Conservation (phyloP, 2,113 vertebrate genomes). For the Oreochromis niloticus region DNA sequence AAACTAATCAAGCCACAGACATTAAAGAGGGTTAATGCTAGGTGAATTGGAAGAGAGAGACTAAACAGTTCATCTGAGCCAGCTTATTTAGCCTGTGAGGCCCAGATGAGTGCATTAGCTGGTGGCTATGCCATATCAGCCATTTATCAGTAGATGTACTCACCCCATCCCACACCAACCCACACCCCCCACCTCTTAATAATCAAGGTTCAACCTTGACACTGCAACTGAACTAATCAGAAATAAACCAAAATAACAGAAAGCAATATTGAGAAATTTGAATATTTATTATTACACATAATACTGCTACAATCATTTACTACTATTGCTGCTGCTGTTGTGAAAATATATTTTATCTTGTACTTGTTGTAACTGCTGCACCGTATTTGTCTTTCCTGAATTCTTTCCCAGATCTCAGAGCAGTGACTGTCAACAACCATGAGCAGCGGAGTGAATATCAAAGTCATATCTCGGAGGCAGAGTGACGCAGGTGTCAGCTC, state of each 20-base stretch:
- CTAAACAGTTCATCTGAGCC: neutral
- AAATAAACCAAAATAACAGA: neutral
- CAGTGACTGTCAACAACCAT: constrained; percentile 33
- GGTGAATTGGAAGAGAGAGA: neutral
- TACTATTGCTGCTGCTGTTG: neutral
- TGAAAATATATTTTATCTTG: neutral
- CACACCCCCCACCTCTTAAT: neutral
- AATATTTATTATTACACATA: neutral
- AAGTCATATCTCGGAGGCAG: constrained; percentile 43
- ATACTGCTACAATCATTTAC: neutral
- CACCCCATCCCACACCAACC: neutral
- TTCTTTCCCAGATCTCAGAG: constrained; percentile 3
- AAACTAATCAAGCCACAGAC: neutral
- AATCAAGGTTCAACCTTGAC: neutral
- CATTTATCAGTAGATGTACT: neutral
- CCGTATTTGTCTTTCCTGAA: neutral
- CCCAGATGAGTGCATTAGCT: neutral
- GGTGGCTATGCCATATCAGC: neutral
- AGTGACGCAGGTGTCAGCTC: constrained; percentile 51
- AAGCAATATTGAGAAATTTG: neutral
- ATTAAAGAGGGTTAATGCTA: neutral
- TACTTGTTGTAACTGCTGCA: neutral
- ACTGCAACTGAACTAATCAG: neutral
- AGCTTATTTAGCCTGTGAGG: neutral
- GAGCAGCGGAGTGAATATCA: constrained; percentile 59